phyloP scores from a whole-genome alignment of 2,113 vertebrate species.

The Arvicanthis niloticus region DNA sequence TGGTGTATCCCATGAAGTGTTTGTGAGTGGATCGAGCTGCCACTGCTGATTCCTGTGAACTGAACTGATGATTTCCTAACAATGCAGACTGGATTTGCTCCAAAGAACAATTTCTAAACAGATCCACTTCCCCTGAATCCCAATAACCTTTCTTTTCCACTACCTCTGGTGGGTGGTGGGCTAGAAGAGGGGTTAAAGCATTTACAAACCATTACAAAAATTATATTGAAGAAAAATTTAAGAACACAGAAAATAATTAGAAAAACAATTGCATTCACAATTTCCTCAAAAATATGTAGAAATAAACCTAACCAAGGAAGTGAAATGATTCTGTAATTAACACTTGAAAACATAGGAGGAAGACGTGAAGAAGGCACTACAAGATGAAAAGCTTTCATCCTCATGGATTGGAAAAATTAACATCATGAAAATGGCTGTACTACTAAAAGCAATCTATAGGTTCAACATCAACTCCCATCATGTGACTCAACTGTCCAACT shows the following conservation, averaged over 20 bases:
- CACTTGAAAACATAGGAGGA: not conserved
- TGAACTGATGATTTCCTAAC: no score
- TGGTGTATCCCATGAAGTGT: no score
- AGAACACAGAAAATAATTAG: not conserved
- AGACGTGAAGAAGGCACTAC: not conserved
- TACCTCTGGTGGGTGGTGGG: no score
- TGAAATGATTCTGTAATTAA: not conserved
- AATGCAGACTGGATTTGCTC: no score
- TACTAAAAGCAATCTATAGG: not conserved
- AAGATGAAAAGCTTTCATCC: not conserved
- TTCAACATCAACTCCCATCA: not conserved
- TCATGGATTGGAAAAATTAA: not conserved
- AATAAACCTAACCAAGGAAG: not conserved
- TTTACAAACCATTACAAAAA: no score
- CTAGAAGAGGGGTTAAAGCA: no score
- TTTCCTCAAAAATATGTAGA: not conserved
- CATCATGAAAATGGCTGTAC: not conserved
- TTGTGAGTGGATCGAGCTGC: no score
- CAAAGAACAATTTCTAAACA: no score
- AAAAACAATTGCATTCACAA: not conserved
- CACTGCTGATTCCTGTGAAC: no score
- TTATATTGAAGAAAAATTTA: no score
- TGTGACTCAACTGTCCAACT: not conserved
- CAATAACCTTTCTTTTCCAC: no score
- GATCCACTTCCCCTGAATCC: no score